Percentiles rank a stretch among this genome's conserved stretches.
These are phyloP conservation scores for Trachurus trachurus DNA, from an alignment of 2,797 vertebrate species.

Conservation along the genomic window DNA sequence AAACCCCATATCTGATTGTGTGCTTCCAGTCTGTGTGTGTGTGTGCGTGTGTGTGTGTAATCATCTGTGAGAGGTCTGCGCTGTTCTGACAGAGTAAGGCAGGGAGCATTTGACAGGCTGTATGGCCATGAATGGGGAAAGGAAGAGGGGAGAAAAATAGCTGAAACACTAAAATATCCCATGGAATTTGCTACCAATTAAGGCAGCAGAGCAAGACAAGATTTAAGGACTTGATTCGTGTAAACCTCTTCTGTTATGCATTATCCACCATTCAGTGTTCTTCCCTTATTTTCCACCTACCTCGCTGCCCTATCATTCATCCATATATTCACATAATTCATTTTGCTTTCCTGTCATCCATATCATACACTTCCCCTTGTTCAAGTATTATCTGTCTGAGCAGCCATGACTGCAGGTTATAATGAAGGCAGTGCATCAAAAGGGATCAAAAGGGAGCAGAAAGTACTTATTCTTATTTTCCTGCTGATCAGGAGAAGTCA, in stretches of 20 bases:
- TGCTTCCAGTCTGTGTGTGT: conserved; percentile 21
- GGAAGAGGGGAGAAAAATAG: conserved; percentile 60
- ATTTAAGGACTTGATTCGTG: conserved; percentile 68
- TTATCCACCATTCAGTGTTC: conserved; percentile 41
- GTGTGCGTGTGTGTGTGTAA: conserved; percentile 31
- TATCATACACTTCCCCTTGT: conserved; percentile 7
- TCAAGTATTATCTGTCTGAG: conserved; percentile 22
- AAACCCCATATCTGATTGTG: conserved; percentile 45
- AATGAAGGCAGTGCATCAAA: conserved; percentile 28
- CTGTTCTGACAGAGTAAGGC: conserved; percentile 50
- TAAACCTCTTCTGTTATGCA: conserved; percentile 52
- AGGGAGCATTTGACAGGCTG: conserved; percentile 49
- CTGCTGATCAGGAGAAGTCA: conserved; percentile 2
- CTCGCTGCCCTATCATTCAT: conserved; percentile 25
- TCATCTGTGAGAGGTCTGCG: conserved; percentile 52
- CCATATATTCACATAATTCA: not conserved
- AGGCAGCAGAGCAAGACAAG: conserved; percentile 77
- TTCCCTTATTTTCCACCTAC: conserved; percentile 39
- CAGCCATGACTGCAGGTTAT: conserved; percentile 29
- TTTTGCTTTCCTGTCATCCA: conserved; percentile 34
- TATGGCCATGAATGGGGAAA: conserved; percentile 81
- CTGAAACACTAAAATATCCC: conserved; percentile 79
- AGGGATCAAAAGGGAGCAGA: conserved; percentile 12
- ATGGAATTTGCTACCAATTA: conserved; percentile 83
- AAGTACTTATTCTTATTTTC: not conserved